Percentiles rank a stretch among this genome's conserved stretches.
Evolutionary conservation across 2,888 invertebrate genomes (phyloP).

Genomic region (Gymnocheta viridis): DNA sequence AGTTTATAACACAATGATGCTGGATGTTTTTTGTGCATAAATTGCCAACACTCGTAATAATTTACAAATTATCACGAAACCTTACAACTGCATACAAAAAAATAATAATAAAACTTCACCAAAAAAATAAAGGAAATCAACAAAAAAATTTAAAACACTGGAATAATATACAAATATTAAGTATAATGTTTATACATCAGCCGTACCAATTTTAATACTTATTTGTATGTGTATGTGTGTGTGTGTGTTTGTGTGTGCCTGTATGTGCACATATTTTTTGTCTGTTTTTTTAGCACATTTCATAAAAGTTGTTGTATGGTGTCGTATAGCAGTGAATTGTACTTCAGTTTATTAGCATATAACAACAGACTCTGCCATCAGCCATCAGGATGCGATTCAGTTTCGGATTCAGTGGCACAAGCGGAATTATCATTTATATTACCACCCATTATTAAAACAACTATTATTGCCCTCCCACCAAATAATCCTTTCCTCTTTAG

Average conservation of each 20-base stretch:
- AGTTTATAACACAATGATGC: conserved; percentile 66
- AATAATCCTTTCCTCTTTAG: conserved; percentile 23
- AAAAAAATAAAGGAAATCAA: conserved; percentile 6
- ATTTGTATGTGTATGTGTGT: conserved; percentile 13
- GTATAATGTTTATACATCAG: conserved; percentile 31
- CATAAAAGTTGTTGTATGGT: conserved; percentile 56
- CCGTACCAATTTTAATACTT: conserved; percentile 40
- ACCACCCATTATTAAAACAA: conserved; percentile 50
- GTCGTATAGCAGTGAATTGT: conserved; percentile 52
- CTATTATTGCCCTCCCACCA: conserved; percentile 30
- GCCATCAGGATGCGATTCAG: conserved; percentile 26
- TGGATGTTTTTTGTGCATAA: conserved; percentile 66
- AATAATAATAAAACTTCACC: conserved; percentile 26
- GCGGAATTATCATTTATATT: conserved; percentile 53
- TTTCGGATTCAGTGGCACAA: conserved; percentile 43
- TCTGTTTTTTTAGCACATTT: conserved; percentile 20
- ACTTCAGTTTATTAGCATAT: conserved; percentile 69
- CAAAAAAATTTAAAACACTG: conserved; percentile 11
- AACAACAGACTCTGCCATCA: conserved; percentile 59
- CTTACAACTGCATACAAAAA: conserved; percentile 26
- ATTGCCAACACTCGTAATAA: conserved; percentile 70
- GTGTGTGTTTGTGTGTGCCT: too few relatives aligned
- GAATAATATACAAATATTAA: conserved; percentile 31
- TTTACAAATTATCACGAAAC: conserved; percentile 69
- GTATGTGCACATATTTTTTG: conserved; percentile 20